Evolutionary conservation across 1,140 invertebrate genomes (phyloP).

Genomic region (Laupala kohalensis): DNA sequence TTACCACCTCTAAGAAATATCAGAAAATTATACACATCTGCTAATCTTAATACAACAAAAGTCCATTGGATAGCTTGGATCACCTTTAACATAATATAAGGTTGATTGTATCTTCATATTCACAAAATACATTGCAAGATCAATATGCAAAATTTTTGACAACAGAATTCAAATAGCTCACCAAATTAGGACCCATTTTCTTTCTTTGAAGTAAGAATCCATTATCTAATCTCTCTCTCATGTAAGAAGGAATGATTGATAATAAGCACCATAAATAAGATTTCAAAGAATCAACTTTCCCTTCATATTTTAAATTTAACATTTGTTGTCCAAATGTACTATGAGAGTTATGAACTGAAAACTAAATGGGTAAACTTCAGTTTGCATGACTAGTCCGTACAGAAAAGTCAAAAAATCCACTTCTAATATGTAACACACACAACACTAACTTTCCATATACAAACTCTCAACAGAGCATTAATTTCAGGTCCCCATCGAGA

Average conservation of each 20-base stretch:
- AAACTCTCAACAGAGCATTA: conserved; percentile 38
- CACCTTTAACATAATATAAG: conserved; percentile 11
- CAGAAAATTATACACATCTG: conserved; percentile 43
- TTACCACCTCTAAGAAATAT: conserved; percentile 44
- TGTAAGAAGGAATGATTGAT: conserved; percentile 12
- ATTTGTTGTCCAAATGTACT: conserved; percentile 47
- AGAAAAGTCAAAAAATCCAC: neutral
- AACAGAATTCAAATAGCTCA: neutral
- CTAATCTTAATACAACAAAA: conserved; percentile 37
- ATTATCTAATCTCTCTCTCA: conserved; percentile 9
- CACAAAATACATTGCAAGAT: neutral
- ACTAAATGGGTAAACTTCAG: conserved; percentile 22
- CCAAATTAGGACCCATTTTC: neutral
- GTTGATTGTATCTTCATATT: too few species aligned
- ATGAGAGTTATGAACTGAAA: conserved; percentile 35
- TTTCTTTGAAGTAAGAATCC: neutral
- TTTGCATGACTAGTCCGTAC: neutral
- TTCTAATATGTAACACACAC: neutral
- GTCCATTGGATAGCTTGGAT: conserved; percentile 22
- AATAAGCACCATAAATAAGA: conserved; percentile 14
- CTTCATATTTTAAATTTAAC: conserved; percentile 40
- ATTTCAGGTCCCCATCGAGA: conserved; percentile 39
- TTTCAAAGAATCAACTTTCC: conserved; percentile 31
- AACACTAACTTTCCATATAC: conserved; percentile 31
- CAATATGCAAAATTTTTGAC: neutral